phyloP scores from a whole-genome alignment of 2,888 invertebrate genomes.

The Drosophila flavopinicola region DNA sequence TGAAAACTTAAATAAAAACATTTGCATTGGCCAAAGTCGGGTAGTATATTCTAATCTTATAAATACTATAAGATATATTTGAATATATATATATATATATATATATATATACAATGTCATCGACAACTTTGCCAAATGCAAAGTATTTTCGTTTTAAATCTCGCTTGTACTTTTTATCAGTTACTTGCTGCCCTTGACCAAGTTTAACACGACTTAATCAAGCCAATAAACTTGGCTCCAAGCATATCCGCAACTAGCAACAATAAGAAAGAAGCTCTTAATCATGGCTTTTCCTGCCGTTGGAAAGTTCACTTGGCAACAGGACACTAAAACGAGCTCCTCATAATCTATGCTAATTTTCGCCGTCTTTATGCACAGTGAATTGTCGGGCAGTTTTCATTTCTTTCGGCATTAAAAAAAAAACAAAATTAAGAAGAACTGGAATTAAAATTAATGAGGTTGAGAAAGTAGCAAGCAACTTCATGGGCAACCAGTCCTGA shows the following conservation, averaged over 20 bases:
- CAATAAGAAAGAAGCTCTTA: slow-evolving; percentile 35
- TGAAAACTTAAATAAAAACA: too few species aligned
- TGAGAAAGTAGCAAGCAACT: slow-evolving; percentile 38
- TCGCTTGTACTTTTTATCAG: too few species aligned
- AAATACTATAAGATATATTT: too few species aligned
- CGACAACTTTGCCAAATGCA: too few species aligned
- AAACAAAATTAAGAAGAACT: slow-evolving; percentile 42
- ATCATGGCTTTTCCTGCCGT: slow-evolving; percentile 36
- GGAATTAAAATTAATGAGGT: slow-evolving; percentile 72
- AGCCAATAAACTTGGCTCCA: slow-evolving; percentile 26
- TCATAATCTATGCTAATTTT: slow-evolving; percentile 74
- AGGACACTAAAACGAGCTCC: slow-evolving; percentile 37
- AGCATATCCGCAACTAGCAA: slow-evolving; percentile 15
- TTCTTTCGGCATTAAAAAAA: slow-evolving; percentile 33
- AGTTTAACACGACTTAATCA: slow-evolving; percentile 18
- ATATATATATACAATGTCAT: too few species aligned
- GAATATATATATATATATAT: too few species aligned
- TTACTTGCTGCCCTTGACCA: not conserved
- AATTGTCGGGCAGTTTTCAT: slow-evolving; percentile 50
- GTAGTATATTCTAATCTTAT: too few species aligned
- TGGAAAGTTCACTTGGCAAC: slow-evolving; percentile 13
- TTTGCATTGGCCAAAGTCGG: too few species aligned
- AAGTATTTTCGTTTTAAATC: too few species aligned
- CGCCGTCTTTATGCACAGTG: slow-evolving; percentile 41
- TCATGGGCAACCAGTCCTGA: slow-evolving; percentile 8